Evolutionary conservation across 35 echinoderm and acorn worm genomes (phyloP).

Genomic region (Apostichopus japonicus): DNA sequence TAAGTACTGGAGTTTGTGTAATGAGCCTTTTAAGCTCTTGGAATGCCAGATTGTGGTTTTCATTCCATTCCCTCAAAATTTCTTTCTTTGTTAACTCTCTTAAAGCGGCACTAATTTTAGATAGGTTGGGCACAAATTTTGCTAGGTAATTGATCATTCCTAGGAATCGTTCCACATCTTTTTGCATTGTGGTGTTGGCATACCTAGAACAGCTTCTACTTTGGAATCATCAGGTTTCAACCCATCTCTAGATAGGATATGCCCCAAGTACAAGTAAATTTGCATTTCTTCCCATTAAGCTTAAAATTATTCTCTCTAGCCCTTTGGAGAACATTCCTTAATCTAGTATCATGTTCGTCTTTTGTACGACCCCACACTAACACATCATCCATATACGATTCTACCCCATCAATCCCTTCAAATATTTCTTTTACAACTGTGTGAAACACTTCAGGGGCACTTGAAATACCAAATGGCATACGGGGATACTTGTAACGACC

Average conservation of each 20-base stretch:
- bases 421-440: conserved; percentile 28
- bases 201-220: conserved; percentile 20
- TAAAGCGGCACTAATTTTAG: neutral
- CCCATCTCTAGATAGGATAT: conserved; percentile 4
- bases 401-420: conserved; percentile 14
- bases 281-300: conserved; percentile 19
- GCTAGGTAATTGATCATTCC: conserved; percentile 33
- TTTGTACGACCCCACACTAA: conserved; percentile 4
- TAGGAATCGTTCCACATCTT: conserved; percentile 12
- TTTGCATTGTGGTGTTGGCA: neutral
- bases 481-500: too few relatives aligned
- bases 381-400: conserved; percentile 48
- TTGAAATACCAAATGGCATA: conserved; percentile 49
- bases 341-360: conserved; percentile 5
- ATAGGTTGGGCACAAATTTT: conserved; percentile 34
- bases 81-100: neutral
- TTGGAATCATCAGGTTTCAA: conserved; percentile 41
- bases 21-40: neutral
- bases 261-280: conserved; percentile 19
- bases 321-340: neutral
- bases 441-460: conserved; percentile 51
- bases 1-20: conserved; percentile 7
- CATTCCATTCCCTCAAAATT: neutral
- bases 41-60: neutral
- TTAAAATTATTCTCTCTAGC: neutral